Conservation (phyloP, 2,888 invertebrate species). For the Heliconius charithonia region DNA sequence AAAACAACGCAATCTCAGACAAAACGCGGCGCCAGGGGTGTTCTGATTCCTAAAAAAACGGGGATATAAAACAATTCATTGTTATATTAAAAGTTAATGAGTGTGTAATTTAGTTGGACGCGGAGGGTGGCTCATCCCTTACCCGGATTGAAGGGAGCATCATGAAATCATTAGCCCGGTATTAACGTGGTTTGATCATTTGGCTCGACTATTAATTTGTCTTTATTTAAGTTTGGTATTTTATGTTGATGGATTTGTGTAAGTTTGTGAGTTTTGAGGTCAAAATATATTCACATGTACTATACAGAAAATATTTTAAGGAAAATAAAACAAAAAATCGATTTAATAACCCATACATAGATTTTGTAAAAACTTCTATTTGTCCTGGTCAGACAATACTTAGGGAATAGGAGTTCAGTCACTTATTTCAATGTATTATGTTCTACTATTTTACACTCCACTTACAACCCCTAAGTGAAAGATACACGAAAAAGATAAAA, state of each 20-base stretch:
- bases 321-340: too few species aligned
- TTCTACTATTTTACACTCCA: too few species aligned
- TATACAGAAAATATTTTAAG: too few species aligned
- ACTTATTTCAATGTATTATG: too few species aligned
- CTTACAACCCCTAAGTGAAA: too few species aligned
- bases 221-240: conserved; percentile 19
- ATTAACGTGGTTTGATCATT: conserved; percentile 43
- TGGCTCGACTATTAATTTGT: conserved; percentile 39
- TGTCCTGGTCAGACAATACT: too few species aligned
- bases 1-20: conserved; percentile 47
- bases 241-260: neutral
- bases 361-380: too few species aligned
- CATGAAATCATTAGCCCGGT: conserved; percentile 46
- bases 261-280: neutral
- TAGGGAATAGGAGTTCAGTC: too few species aligned
- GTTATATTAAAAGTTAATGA: conserved; percentile 70
- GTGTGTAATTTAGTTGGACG: conserved; percentile 77
- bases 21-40: conserved; percentile 54
- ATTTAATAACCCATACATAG: too few species aligned
- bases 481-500: too few species aligned
- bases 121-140: conserved; percentile 76
- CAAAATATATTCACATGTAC: too few species aligned
- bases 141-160: conserved; percentile 67
- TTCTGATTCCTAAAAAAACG: conserved; percentile 46
- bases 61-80: conserved; percentile 45